Percentiles rank a stretch among this genome's conserved stretches.
These are phyloP conservation scores for Xestia xanthographa DNA, from an alignment of 2,888 invertebrate genomes.

Conservation along the genomic window DNA sequence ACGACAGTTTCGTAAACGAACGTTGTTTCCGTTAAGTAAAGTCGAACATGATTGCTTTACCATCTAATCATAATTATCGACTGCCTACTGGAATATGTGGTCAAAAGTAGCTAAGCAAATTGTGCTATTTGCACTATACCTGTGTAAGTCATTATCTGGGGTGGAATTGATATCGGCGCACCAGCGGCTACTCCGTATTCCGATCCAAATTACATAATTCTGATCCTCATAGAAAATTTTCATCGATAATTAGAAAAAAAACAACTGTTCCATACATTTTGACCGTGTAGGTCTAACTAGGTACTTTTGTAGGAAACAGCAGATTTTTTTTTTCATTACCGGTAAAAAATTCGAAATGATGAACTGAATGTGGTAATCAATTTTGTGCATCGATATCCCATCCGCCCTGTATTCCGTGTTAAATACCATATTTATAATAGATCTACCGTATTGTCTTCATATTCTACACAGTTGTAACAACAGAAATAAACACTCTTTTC, in stretches of 20 bases:
- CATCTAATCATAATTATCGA: too few species aligned
- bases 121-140: not conserved
- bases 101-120: not conserved
- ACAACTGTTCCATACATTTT: too few species aligned
- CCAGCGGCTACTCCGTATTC: too few species aligned
- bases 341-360: not conserved
- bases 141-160: not conserved
- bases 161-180: too few species aligned
- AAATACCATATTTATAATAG: not conserved
- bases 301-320: too few species aligned
- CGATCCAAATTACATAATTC: too few species aligned
- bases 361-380: not conserved
- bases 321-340: too few species aligned
- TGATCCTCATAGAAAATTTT: too few species aligned
- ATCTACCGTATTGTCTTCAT: not conserved
- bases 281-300: too few species aligned
- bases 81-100: not conserved
- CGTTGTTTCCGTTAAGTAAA: constrained; percentile 1
- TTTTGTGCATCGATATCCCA: not conserved
- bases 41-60: not conserved
- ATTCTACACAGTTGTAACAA: not conserved
- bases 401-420: not conserved
- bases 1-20: not conserved
- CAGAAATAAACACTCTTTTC: not conserved
- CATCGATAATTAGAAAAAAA: too few species aligned